Conservation (phyloP, 2,888 invertebrate genomes). For the Sisyra terminalis region DNA sequence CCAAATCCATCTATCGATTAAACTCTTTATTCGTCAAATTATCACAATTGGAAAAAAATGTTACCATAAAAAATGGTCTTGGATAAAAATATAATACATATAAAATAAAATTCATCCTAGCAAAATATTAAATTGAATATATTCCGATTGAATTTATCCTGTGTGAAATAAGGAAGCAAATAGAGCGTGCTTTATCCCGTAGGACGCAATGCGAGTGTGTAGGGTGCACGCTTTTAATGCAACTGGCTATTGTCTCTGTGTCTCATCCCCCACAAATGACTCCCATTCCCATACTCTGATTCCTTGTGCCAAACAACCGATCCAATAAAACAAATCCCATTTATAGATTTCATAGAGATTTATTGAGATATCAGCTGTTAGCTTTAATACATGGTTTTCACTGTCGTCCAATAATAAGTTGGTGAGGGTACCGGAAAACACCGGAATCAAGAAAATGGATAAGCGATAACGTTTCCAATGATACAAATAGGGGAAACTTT, state of each 20-base stretch:
- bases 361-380: slow-evolving; percentile 8
- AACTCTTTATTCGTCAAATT: no score
- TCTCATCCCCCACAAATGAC: neutral
- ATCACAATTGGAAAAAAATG: no score
- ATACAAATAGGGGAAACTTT: no score
- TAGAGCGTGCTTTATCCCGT: slow-evolving; percentile 21
- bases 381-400: slow-evolving; percentile 3
- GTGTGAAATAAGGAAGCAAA: slow-evolving; percentile 27
- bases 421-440: neutral
- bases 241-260: neutral
- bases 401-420: slow-evolving; percentile 1
- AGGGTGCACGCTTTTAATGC: no score
- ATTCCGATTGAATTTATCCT: slow-evolving; percentile 22
- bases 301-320: neutral
- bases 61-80: no score
- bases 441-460: neutral
- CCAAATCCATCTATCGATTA: no score
- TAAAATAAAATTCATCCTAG: no score
- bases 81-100: no score
- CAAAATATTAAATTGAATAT: slow-evolving; percentile 8
- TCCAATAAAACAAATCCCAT: slow-evolving; percentile 30
- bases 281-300: neutral
- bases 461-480: no score
- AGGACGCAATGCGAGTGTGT: slow-evolving; percentile 2
- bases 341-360: slow-evolving; percentile 13